Evolutionary conservation across 2,888 invertebrate species (phyloP), one percentile per base, ranked within the genome.

Genomic region (Dolichomitus sp.): DNA sequence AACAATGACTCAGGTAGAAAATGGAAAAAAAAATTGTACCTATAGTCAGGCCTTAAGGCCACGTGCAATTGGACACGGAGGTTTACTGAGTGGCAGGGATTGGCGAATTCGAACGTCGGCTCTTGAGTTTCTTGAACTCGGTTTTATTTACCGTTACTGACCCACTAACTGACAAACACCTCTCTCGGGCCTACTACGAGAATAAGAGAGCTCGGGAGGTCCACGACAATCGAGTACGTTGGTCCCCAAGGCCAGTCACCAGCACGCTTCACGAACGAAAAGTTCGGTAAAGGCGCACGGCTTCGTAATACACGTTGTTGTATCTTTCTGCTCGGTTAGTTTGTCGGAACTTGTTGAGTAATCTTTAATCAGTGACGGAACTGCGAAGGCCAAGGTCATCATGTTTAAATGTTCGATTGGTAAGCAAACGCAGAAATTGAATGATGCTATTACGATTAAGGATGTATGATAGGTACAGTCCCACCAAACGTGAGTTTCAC

Each of bases 121-220:
- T 84, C 50, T 84, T 80, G 90, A 88, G 93, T 92, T 93, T 91
- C 91, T 93, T 92, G 92, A 93, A 92, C 92, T 89, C 86, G 79
- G 79, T 81, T 52, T n/a, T 80, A 30, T 73, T 76, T 91, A 92
- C 93, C 93, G 93, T 93, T 93, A 93, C 84, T 89, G 93, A 92
- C 93, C 93, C 90, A 93, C 92, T 93, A 92, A 91, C 91, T 89
- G 90, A 91, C 88, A 90, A 89, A 90, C 76, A 85, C 89, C 50
- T 75, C 59, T 69, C 70, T 42, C 59, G 37, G 45, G 57, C 37
- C 73, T 68, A 54, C 68, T 50, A 63, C 65, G 73, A 54, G 61
- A 69, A 61, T 69, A 57, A 76, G 68, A 76, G 73, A 80, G 80
- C 79, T 77, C 65, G 69, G 81, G 63, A 81, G 84, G 83, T 79